A percentile compares a stretch with the other conserved stretches of the same genome.
These are phyloP conservation scores for Leucophora obtusa DNA, from an alignment of 2,888 invertebrate species.

Conservation along the genomic window DNA sequence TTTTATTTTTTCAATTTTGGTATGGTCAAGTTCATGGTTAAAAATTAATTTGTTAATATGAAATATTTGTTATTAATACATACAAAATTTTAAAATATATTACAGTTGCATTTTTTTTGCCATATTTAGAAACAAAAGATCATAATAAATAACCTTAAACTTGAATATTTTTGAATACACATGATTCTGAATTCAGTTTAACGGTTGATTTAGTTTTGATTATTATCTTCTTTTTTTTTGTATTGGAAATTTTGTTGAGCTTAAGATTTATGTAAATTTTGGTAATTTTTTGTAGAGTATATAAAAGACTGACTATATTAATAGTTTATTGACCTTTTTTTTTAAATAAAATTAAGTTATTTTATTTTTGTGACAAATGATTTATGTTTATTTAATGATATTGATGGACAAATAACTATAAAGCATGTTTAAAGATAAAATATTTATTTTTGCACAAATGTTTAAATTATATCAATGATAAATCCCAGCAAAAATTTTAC, in stretches of 20 bases:
- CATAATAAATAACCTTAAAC: neutral
- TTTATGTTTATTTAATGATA: constrained; percentile 6
- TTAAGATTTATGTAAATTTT: neutral
- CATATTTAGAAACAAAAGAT: neutral
- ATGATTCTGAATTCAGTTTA: neutral
- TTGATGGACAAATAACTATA: neutral
- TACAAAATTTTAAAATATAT: neutral
- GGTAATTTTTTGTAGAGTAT: neutral
- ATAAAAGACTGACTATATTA: neutral
- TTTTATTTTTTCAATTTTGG: neutral
- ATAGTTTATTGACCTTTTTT: neutral
- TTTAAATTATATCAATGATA: no score
- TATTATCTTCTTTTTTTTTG: neutral
- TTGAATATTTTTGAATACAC: neutral
- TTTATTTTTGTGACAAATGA: neutral
- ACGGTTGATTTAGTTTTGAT: neutral
- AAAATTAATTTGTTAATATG: neutral
- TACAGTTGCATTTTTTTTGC: neutral
- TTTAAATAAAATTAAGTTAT: neutral
- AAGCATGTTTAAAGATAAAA: neutral
- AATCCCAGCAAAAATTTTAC: no score
- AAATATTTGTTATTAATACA: constrained; percentile 1
- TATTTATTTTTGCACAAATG: neutral
- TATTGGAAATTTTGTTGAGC: neutral
- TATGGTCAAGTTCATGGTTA: constrained; percentile 1